phyloP scores from a whole-genome alignment of 2,113 vertebrate species.

The Mola mola region DNA sequence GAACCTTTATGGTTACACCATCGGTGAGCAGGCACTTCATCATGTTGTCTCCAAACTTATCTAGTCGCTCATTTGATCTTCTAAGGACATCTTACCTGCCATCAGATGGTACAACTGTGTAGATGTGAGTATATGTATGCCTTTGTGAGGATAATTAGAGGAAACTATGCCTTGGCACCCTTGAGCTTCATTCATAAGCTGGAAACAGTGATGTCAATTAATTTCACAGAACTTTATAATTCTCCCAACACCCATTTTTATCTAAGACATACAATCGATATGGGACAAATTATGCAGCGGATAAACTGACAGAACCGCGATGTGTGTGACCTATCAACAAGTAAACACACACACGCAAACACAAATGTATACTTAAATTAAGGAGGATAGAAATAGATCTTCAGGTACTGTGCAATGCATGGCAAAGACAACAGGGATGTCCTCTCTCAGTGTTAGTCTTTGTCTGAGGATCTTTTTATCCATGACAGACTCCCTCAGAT shows the following conservation, averaged over 20 bases:
- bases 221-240: slow-evolving; percentile 43
- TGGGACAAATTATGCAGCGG: slow-evolving; percentile 46
- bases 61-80: slow-evolving; percentile 60
- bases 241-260: slow-evolving; percentile 38
- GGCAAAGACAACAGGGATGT: slow-evolving; percentile 60
- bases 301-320: slow-evolving; percentile 44
- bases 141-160: slow-evolving; percentile 35
- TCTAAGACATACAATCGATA: slow-evolving; percentile 45
- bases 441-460: slow-evolving; percentile 42
- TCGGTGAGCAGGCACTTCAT: slow-evolving; percentile 42
- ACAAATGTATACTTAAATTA: slow-evolving; percentile 22
- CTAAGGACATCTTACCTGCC: slow-evolving; percentile 45
- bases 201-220: slow-evolving; percentile 50
- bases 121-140: background rate
- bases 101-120: background rate
- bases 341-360: slow-evolving; percentile 24
- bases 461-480: slow-evolving; percentile 48
- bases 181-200: slow-evolving; percentile 24
- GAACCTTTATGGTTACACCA: slow-evolving; percentile 16
- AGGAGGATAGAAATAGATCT: slow-evolving; percentile 65
- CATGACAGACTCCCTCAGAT: slow-evolving; percentile 52
- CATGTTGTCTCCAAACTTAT: slow-evolving; percentile 40
- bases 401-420: slow-evolving; percentile 49
- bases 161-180: slow-evolving; percentile 21
- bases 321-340: slow-evolving; percentile 24